A percentile compares a stretch with the other conserved stretches of the same genome.
These are phyloP conservation scores for Colinus virginianus DNA, from an alignment of 2,113 vertebrate genomes.

Conservation along the genomic window DNA sequence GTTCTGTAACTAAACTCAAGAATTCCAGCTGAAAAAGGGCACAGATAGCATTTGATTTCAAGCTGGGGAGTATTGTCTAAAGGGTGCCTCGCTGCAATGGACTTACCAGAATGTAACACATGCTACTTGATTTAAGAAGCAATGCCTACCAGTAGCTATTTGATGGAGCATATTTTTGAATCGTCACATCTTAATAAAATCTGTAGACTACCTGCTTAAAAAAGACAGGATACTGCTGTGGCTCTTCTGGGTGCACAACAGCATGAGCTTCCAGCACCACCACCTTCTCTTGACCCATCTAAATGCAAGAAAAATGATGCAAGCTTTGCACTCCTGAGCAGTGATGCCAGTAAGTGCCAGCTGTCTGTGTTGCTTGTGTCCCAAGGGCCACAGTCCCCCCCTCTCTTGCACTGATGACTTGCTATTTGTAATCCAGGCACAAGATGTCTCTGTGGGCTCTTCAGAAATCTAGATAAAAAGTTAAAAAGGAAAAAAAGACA, in stretches of 20 bases:
- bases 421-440: conserved; percentile 59
- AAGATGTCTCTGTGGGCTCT: conserved; percentile 66
- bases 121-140: neutral
- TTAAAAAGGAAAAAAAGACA: neutral
- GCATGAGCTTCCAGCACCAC: neutral
- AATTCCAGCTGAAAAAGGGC: neutral
- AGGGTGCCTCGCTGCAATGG: neutral
- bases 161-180: neutral
- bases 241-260: too few relatives aligned
- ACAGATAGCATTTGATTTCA: neutral
- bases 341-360: neutral
- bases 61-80: neutral
- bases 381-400: neutral
- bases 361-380: neutral
- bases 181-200: neutral
- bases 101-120: neutral
- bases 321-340: neutral
- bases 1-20: neutral
- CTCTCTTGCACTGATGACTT: neutral
- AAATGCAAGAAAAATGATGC: neutral
- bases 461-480: neutral
- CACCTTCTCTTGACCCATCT: neutral
- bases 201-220: neutral
- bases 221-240: neutral
- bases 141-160: neutral